These are phyloP conservation scores for Cephus spinipes DNA, from an alignment of 2,888 invertebrate genomes.

Conservation along the genomic window DNA sequence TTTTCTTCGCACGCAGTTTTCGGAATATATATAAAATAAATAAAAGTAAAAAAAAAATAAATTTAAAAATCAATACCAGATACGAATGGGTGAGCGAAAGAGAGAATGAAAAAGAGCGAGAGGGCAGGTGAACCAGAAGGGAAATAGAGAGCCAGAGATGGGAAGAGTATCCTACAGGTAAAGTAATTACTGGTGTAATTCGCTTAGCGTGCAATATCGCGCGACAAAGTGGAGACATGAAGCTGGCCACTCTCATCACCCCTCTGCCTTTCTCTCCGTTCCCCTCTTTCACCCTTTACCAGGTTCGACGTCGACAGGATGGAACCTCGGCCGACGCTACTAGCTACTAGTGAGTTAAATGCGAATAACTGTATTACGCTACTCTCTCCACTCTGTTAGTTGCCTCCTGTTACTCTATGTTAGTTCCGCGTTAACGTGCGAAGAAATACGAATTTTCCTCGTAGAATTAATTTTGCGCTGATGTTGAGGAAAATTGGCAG, in stretches of 20 bases:
- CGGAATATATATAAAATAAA: too few relatives aligned
- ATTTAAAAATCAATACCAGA: neutral
- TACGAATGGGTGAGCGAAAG: neutral
- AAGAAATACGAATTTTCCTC: neutral
- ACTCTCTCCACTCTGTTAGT: neutral
- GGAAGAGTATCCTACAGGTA: constrained; percentile 52
- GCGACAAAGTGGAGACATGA: constrained; percentile 53
- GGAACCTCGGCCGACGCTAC: neutral
- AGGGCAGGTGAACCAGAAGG: neutral
- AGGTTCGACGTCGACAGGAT: neutral
- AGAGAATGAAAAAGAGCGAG: constrained; percentile 12
- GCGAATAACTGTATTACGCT: constrained; percentile 2
- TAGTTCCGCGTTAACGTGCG: neutral
- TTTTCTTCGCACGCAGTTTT: neutral
- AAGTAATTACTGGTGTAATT: constrained; percentile 58
- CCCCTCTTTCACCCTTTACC: neutral
- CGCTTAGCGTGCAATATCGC: constrained; percentile 61
- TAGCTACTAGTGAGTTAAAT: neutral
- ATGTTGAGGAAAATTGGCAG: neutral
- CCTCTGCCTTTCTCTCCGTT: neutral
- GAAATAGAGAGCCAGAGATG: neutral
- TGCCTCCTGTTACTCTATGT: neutral
- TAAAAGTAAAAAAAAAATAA: too few relatives aligned
- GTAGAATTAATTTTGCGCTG: neutral
- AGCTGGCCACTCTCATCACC: constrained; percentile 4